phyloP scores from a whole-genome alignment of 1,140 invertebrate genomes.

The Caenorhabditis tropicalis region DNA sequence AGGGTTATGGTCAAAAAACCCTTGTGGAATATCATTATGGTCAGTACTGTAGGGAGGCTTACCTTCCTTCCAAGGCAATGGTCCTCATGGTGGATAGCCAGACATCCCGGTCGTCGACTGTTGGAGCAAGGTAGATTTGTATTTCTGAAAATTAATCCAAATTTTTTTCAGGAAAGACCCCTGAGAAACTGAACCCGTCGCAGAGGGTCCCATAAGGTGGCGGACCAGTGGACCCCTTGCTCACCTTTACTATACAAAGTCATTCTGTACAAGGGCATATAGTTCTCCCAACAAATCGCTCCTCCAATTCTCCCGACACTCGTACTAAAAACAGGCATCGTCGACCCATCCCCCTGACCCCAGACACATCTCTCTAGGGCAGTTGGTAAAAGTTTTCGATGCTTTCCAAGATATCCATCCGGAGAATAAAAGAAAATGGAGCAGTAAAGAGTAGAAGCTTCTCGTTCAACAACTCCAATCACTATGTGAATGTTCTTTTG shows the following conservation, averaged over 20 bases:
- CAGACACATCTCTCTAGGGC: constrained; percentile 68
- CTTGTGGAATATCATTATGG: too few relatives aligned
- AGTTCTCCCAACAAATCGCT: constrained; percentile 72
- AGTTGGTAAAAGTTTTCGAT: constrained; percentile 69
- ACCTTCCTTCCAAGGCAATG: constrained; percentile 63
- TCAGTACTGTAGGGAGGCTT: too few relatives aligned
- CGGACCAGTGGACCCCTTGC: too few relatives aligned
- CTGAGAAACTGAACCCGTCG: too few relatives aligned
- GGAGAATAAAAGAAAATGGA: constrained; percentile 61
- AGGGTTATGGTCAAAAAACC: too few relatives aligned
- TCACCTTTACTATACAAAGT: constrained; percentile 62
- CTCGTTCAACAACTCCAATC: constrained; percentile 64
- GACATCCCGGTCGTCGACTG: constrained; percentile 65
- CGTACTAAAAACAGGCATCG: constrained; percentile 63
- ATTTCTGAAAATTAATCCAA: constrained; percentile 61
- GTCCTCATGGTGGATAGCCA: constrained; percentile 66
- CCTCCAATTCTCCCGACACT: constrained; percentile 66
- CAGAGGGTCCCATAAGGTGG: too few relatives aligned
- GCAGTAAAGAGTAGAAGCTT: constrained; percentile 65
- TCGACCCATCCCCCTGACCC: constrained; percentile 70
- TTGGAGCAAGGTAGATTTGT: constrained; percentile 66
- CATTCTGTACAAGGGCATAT: constrained; percentile 67
- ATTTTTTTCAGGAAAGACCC: too few relatives aligned
- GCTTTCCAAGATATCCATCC: constrained; percentile 55
- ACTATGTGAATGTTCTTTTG: constrained; percentile 59